A percentile compares a stretch with the other conserved stretches of the same genome.
These are phyloP conservation scores for Drosophila sp. DNA, from an alignment of 1,140 invertebrate genomes.

Conservation along the genomic window DNA sequence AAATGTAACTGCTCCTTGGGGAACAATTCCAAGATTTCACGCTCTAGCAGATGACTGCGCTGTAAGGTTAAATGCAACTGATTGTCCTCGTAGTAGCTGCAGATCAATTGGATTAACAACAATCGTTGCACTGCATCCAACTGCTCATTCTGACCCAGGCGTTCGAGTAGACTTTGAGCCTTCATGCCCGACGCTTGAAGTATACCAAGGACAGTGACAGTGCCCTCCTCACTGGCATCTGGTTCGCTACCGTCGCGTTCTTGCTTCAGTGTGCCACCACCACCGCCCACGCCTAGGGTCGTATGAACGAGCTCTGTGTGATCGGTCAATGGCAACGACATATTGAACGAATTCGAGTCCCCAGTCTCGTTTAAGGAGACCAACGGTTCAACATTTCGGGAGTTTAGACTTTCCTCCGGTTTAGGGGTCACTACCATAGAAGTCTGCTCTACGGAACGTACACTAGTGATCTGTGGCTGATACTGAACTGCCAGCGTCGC, in stretches of 20 bases:
- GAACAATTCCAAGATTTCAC: slow-evolving; percentile 66
- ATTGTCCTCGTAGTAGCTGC: slow-evolving; percentile 72
- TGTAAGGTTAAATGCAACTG: slow-evolving; percentile 70
- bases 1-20: slow-evolving; percentile 66
- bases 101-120: slow-evolving; percentile 70
- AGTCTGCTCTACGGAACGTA: background rate
- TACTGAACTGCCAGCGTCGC: background rate
- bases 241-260: slow-evolving; percentile 9
- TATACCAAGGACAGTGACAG: slow-evolving; percentile 60
- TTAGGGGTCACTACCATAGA: slow-evolving; percentile 24
- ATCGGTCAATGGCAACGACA: slow-evolving; percentile 27
- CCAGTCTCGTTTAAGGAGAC: slow-evolving; percentile 44
- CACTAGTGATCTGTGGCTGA: slow-evolving; percentile 21
- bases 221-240: slow-evolving; percentile 42
- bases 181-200: slow-evolving; percentile 51
- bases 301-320: slow-evolving; percentile 52
- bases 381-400: slow-evolving; percentile 48
- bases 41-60: slow-evolving; percentile 68
- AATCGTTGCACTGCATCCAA: slow-evolving; percentile 59
- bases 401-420: slow-evolving; percentile 27
- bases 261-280: slow-evolving; percentile 18
- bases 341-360: slow-evolving; percentile 24
- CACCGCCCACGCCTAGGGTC: slow-evolving; percentile 18
- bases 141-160: slow-evolving; percentile 50
- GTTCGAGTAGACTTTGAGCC: slow-evolving; percentile 52